phyloP scores from a whole-genome alignment of 2,113 vertebrate genomes.

The Microcebus tavaratra region DNA sequence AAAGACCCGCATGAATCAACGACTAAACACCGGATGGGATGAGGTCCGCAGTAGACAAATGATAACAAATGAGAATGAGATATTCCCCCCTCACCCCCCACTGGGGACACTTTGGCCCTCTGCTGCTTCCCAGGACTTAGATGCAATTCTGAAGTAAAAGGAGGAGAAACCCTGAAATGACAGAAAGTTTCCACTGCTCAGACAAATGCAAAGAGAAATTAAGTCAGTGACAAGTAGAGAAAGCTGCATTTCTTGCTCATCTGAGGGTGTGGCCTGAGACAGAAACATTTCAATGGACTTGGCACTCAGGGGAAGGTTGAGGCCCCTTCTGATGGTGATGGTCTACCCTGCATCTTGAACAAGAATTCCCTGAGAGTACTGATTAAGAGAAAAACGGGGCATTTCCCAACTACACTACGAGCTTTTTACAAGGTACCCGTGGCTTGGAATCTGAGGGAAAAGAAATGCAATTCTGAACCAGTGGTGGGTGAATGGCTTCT shows the following conservation, averaged over 20 bases:
- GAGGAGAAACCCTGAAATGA: not conserved
- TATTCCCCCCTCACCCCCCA: not conserved
- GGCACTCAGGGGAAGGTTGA: not conserved
- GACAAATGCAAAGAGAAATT: not conserved
- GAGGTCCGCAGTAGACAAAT: not conserved
- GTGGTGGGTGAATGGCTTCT: not conserved
- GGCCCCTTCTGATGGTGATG: not conserved
- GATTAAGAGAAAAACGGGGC: not conserved
- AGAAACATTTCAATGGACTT: not conserved
- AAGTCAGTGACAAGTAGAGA: not conserved
- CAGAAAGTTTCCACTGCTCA: not conserved
- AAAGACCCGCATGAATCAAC: not conserved
- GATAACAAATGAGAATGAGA: not conserved
- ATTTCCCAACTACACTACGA: not conserved
- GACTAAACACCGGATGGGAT: not conserved
- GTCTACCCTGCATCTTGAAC: not conserved
- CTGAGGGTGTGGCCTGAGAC: not conserved
- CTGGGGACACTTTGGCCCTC: not conserved
- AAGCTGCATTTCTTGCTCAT: not conserved
- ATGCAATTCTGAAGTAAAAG: not conserved
- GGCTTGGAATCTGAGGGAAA: not conserved
- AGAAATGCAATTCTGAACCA: slow-evolving; percentile 11
- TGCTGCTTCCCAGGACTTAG: not conserved
- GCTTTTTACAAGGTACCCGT: not conserved
- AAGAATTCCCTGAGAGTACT: not conserved